Conservation (phyloP, 2,888 invertebrate species). For the Scrobipalpa atriplicella region DNA sequence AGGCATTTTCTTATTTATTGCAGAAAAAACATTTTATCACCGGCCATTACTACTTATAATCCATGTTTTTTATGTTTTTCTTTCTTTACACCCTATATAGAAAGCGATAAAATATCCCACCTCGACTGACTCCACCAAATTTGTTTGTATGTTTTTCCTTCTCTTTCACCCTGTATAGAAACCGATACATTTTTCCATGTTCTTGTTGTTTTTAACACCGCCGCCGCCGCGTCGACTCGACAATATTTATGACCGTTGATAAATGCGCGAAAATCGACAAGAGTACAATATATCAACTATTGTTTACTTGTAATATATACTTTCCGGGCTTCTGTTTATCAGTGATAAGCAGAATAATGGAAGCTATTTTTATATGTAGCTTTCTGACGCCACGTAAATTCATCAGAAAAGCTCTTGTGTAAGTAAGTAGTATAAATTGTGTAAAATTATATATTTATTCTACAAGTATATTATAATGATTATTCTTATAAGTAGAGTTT, state of each 20-base stretch:
- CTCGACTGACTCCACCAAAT: not conserved
- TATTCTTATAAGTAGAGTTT: too few relatives aligned
- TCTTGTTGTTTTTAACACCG: not conserved
- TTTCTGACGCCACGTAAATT: too few relatives aligned
- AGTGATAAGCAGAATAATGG: not conserved
- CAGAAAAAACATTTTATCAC: too few relatives aligned
- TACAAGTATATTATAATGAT: too few relatives aligned
- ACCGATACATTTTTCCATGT: not conserved
- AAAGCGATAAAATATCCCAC: not conserved
- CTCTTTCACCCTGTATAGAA: not conserved
- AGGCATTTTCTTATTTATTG: too few relatives aligned
- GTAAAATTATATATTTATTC: too few relatives aligned
- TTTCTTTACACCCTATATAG: too few relatives aligned
- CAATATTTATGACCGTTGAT: slow-evolving; percentile 20
- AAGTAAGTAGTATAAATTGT: too few relatives aligned
- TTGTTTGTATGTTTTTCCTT: not conserved
- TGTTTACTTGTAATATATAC: slow-evolving; percentile 14
- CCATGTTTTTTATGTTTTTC: too few relatives aligned
- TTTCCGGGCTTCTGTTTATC: not conserved
- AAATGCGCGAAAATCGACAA: slow-evolving; percentile 22
- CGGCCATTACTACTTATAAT: too few relatives aligned
- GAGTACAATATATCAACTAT: slow-evolving; percentile 12
- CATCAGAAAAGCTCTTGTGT: too few relatives aligned
- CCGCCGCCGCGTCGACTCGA: not conserved
- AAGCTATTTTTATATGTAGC: not conserved